These are phyloP conservation scores for Eudemis profundana DNA, from an alignment of 2,888 invertebrate species.

Conservation along the genomic window DNA sequence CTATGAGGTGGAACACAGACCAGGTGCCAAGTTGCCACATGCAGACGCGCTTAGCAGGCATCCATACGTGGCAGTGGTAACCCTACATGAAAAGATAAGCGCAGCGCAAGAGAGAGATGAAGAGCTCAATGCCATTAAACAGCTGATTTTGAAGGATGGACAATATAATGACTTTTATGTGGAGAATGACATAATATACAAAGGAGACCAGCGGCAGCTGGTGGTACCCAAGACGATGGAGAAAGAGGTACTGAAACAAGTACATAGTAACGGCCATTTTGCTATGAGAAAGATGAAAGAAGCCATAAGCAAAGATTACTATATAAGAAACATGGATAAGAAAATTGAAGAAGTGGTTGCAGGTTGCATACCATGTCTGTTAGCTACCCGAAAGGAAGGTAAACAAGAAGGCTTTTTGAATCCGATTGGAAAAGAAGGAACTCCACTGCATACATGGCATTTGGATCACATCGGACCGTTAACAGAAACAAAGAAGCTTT, in stretches of 20 bases:
- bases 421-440: conserved; percentile 6
- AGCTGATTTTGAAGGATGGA: conserved; percentile 9
- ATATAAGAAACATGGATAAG: no score
- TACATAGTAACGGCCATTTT: no score
- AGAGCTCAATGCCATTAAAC: conserved; percentile 17
- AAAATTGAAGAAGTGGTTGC: no score
- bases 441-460: conserved; percentile 8
- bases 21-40: conserved; percentile 7
- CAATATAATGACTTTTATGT: conserved; percentile 1
- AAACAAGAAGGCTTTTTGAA: no score
- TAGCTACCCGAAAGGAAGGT: no score
- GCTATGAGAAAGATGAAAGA: no score
- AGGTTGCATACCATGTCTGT: no score
- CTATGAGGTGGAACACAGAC: conserved; percentile 12
- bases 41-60: conserved; percentile 22
- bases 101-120: conserved; percentile 23
- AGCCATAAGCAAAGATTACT: no score
- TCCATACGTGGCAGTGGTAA: conserved; percentile 9
- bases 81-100: conserved; percentile 3
- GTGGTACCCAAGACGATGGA: conserved; percentile 11
- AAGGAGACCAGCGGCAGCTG: conserved; percentile 3
- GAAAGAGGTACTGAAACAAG: no score
- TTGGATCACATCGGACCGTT: no score
- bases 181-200: conserved; percentile 6
- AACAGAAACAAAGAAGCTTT: no score